Percentiles rank a stretch among this genome's conserved stretches.
These are phyloP conservation scores for Lasaia peninsularis DNA, from an alignment of 1,140 invertebrate genomes.

Conservation along the genomic window DNA sequence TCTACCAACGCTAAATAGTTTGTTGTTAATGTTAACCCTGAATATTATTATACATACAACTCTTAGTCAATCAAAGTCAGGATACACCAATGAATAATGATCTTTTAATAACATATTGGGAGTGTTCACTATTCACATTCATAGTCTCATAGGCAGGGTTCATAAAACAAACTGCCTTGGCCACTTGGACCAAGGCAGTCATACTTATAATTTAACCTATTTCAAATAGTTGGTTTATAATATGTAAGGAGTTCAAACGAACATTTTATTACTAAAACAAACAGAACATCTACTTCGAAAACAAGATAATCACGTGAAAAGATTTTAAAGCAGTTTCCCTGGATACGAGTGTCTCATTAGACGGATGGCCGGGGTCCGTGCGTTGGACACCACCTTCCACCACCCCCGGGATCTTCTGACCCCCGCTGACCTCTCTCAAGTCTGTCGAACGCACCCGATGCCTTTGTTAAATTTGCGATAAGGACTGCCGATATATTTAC, in stretches of 20 bases:
- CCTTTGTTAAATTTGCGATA: slow-evolving; percentile 62
- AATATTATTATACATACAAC: too few relatives aligned
- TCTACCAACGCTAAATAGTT: too few relatives aligned
- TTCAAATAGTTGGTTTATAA: not conserved
- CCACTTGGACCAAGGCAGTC: too few relatives aligned
- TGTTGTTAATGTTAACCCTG: too few relatives aligned
- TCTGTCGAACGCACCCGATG: slow-evolving; percentile 63
- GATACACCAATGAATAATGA: too few relatives aligned
- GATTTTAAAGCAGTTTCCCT: slow-evolving; percentile 43
- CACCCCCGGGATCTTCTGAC: slow-evolving; percentile 30
- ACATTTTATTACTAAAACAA: slow-evolving; percentile 1
- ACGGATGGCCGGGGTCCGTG: slow-evolving; percentile 41
- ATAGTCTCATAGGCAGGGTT: too few relatives aligned
- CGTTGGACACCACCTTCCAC: slow-evolving; percentile 48
- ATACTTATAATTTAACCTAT: too few relatives aligned
- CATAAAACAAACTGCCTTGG: too few relatives aligned
- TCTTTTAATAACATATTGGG: too few relatives aligned
- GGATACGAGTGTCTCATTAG: slow-evolving; percentile 50
- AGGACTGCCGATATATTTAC: slow-evolving; percentile 34
- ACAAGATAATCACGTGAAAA: slow-evolving; percentile 32
- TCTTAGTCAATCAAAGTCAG: too few relatives aligned
- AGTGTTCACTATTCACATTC: too few relatives aligned
- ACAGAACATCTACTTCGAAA: slow-evolving; percentile 3
- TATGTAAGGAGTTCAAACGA: not conserved
- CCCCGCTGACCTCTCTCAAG: slow-evolving; percentile 36